Base-by-base conservation (phyloP, 2,888 invertebrate species). In the Orgyia antiqua region DNA sequence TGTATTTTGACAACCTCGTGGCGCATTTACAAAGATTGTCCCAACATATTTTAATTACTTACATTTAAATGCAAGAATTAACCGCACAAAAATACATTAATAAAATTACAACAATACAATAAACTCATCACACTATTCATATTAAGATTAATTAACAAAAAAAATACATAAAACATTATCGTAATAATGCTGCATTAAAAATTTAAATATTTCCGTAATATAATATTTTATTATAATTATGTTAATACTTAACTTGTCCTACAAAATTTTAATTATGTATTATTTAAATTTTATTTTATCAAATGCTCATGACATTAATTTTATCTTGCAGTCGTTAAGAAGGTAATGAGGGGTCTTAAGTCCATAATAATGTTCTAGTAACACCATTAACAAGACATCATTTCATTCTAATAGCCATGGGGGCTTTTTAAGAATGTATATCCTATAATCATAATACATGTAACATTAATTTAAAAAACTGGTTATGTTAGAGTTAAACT, bases 171-270 rank as follows among this genome's bases (percentile, higher is more conserved):
- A 21, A 31, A 21, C 30, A 43, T 38, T 6, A 42, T 31, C 29
- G 38, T 33, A 20, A 39, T 32, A 33, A 30, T 32, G 30, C 33
- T 20, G 5, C 20, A 6, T 15, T 20, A 20, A 9, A 25, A 32
- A 51, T 51, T 46, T 51, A 31, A 54, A 51, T 47, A 51, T 36
- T 37, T 37, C 24, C 15, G 51, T 47, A 42, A 51, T 51, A 38
- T 33, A 38, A 51, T 49, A n/a, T n/a, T n/a, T 31, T 45, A 49
- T 26, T 48, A 38, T 34, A 31, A 39, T 51, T 48, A 52, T 48
- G 45, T 45, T 27, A 48, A 51, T 55, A 39, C 29, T 29, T 19
- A 51, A 45, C 41, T 36, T 45, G 43, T 51, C 43, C 52, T 48
- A 51, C 45, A 45, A 48, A 48, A 42, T 47, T 27, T 48, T 42